These are phyloP conservation scores for Trichopria drosophilae DNA, from an alignment of 2,888 invertebrate species.

Conservation along the genomic window DNA sequence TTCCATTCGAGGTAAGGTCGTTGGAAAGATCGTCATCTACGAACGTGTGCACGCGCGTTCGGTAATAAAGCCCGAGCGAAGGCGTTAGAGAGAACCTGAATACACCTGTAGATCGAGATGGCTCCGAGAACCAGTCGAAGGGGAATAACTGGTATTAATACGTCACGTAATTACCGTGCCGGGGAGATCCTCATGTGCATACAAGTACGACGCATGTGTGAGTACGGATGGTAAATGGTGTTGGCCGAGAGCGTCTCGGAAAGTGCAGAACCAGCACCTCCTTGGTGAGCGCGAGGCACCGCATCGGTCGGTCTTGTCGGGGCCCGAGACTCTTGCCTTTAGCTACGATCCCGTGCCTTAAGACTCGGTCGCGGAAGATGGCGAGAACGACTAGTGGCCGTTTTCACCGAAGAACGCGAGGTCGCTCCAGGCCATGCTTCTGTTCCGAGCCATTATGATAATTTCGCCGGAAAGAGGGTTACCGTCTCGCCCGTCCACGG, in stretches of 20 bases:
- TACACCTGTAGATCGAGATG: constrained; percentile 51
- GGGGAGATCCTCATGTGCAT: constrained; percentile 42
- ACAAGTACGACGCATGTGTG: constrained; percentile 4
- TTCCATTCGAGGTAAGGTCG: not conserved
- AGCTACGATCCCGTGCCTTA: constrained; percentile 12
- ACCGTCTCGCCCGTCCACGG: constrained; percentile 41
- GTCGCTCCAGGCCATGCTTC: constrained; percentile 53
- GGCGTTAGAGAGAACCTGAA: constrained; percentile 44
- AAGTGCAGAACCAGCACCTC: no score
- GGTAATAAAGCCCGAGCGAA: constrained; percentile 36
- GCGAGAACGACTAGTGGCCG: constrained; percentile 18
- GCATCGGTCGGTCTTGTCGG: no score
- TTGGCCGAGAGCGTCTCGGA: no score
- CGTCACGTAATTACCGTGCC: constrained; percentile 54
- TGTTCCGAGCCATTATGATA: constrained; percentile 57
- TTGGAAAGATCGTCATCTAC: not conserved
- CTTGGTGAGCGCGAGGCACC: no score
- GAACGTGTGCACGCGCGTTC: constrained; percentile 31
- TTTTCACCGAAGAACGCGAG: constrained; percentile 31
- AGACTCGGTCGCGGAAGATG: constrained; percentile 38
- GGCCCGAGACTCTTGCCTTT: not conserved
- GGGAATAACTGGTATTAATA: constrained; percentile 56
- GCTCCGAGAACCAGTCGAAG: constrained; percentile 49
- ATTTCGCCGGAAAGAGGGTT: constrained; percentile 55
- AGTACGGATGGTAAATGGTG: not conserved